These are phyloP conservation scores for Pseudocheirus occidentalis DNA, from an alignment of 2,797 vertebrate species.

Conservation along the genomic window DNA sequence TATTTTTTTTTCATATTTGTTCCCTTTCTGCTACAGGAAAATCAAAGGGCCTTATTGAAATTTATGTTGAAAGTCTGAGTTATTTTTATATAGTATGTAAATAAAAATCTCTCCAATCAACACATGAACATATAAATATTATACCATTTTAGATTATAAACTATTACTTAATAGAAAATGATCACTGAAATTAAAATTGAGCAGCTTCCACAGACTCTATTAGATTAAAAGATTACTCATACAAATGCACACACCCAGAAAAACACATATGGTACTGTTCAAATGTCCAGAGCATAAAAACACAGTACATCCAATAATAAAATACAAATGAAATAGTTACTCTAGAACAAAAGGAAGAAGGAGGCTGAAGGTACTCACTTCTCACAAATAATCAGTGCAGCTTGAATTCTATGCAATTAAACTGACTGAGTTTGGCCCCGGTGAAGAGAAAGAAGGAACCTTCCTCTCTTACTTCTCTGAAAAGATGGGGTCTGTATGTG, in stretches of 20 bases:
- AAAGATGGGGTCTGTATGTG: background rate
- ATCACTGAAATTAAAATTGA: background rate
- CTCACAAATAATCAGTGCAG: slow-evolving; percentile 44
- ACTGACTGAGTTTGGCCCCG: background rate
- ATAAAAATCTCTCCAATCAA: slow-evolving; percentile 39
- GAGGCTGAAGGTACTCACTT: background rate
- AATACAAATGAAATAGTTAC: slow-evolving; percentile 27
- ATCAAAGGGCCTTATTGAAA: slow-evolving; percentile 11
- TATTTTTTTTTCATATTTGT: background rate
- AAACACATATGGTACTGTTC: background rate
- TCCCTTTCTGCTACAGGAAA: slow-evolving; percentile 32
- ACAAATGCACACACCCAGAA: background rate
- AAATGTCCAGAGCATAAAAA: background rate
- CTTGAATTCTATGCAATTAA: background rate
- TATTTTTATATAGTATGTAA: slow-evolving; percentile 25
- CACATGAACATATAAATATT: background rate
- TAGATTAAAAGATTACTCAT: background rate
- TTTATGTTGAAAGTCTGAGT: slow-evolving; percentile 40
- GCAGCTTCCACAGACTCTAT: background rate
- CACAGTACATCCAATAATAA: background rate
- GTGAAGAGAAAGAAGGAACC: background rate
- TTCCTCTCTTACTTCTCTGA: background rate
- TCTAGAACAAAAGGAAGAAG: background rate
- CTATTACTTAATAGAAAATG: background rate
- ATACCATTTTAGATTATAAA: background rate